Base-by-base conservation (phyloP, 64 coral and sea anemone genomes). In the Stylophora pistillata region DNA sequence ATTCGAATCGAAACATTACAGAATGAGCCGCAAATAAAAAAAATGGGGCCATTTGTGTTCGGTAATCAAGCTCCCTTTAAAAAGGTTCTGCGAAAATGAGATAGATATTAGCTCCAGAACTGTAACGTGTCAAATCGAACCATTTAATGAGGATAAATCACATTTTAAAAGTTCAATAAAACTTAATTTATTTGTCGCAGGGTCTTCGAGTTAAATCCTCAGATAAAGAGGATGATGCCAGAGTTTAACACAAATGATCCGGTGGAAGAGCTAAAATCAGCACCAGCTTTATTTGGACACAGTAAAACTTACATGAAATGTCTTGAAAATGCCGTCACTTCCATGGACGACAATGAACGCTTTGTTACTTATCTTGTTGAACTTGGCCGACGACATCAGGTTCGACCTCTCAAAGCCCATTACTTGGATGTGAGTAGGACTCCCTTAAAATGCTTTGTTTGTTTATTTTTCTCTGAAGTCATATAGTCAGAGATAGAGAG, bases 281-380 rank as follows among this genome's bases (percentile, higher is more conserved):
- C 80, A 14, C 30, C 34, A 5, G 25, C 17, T 2, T 33, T 84
- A 4, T 84, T 52, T 37, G 80, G 80, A 11, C 80, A 84, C 33
- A 53, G 28, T 28, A 84, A 84, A 41, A 84, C 65, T 21, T 13
- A 69, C 3, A 84, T 84, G 80, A 84, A 37, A 28, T 53, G 61
- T 23, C 20, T 84, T 53, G 61, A 84, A 70, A 84, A 84, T 53
- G 80, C 80, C 5, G 80, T 84, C 21, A 37, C 21, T 2, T 84
- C 80, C 2, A 16, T 69, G 0, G 80, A 84, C 17, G 80, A 84
- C 17, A 84, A 70, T 25, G 80, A 84, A 23, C 64, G 80, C 53
- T 84, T 84, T 54, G 62, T 68, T 5, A 63, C 20, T 6, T 84
- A 84, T 21, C 80, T 84, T 84, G 80, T 84, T 6, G 80, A 84